Conservation (phyloP, 2,113 vertebrate genomes). For the Microtus richardsoni region DNA sequence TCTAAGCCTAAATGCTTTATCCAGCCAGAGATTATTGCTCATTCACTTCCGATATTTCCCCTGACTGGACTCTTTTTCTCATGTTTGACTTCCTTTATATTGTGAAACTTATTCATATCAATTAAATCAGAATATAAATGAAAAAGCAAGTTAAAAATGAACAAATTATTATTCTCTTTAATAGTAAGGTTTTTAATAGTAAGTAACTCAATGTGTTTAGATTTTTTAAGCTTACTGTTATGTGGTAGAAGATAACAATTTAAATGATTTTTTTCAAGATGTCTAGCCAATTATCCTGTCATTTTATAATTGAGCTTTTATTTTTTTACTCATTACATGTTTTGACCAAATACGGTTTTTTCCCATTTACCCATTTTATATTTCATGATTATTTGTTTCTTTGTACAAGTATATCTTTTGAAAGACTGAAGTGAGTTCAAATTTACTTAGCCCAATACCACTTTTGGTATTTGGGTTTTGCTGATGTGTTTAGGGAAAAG, state of each 20-base stretch:
- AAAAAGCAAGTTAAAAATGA: not conserved
- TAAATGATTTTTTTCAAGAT: not conserved
- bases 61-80: not conserved
- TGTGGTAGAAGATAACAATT: not conserved
- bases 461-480: not conserved
- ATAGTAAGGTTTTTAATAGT: not conserved
- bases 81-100: not conserved
- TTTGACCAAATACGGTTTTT: not conserved
- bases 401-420: not conserved
- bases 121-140: not conserved
- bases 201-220: not conserved
- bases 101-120: not conserved
- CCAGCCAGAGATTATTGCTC: not conserved
- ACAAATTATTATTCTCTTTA: not conserved
- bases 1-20: not conserved
- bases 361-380: not conserved
- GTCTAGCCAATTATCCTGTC: not conserved
- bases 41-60: not conserved
- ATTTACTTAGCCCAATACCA: not conserved
- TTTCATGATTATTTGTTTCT: not conserved
- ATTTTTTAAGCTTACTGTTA: not conserved
- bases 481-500: not conserved
- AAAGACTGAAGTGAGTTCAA: not conserved
- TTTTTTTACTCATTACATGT: not conserved
- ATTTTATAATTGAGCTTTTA: not conserved